Percentiles rank a stretch among this genome's conserved stretches.
These are phyloP conservation scores for Trilocha varians DNA, from an alignment of 2,888 invertebrate genomes.

Conservation along the genomic window DNA sequence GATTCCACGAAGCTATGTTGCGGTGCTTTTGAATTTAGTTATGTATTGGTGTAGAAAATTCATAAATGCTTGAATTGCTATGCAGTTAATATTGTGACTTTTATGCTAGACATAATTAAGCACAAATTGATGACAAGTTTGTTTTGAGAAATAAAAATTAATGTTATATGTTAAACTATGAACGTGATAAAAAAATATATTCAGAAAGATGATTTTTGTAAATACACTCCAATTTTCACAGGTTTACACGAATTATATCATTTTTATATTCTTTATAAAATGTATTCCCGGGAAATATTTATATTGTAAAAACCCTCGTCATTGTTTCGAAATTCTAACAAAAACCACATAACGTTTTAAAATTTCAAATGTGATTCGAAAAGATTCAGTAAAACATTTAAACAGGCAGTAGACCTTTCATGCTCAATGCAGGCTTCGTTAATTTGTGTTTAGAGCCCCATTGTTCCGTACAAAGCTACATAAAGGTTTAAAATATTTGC, in stretches of 20 bases:
- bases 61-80: too few species aligned
- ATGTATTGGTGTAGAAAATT: too few species aligned
- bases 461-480: background rate
- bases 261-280: background rate
- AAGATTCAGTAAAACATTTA: background rate
- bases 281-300: background rate
- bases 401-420: background rate
- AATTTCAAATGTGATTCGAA: background rate
- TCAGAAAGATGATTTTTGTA: too few species aligned
- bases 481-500: slow-evolving; percentile 7
- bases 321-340: background rate
- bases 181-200: too few species aligned
- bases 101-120: too few species aligned
- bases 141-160: too few species aligned
- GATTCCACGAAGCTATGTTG: background rate
- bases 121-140: too few species aligned
- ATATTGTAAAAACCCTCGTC: background rate
- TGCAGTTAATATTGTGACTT: too few species aligned
- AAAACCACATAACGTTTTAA: background rate
- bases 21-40: too few species aligned
- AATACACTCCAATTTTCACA: too few species aligned
- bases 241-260: too few species aligned
- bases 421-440: slow-evolving; percentile 1
- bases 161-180: too few species aligned
- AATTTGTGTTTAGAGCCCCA: background rate